These are phyloP conservation scores for Meteorus cinctellus DNA, from an alignment of 2,888 invertebrate species.

Conservation along the genomic window DNA sequence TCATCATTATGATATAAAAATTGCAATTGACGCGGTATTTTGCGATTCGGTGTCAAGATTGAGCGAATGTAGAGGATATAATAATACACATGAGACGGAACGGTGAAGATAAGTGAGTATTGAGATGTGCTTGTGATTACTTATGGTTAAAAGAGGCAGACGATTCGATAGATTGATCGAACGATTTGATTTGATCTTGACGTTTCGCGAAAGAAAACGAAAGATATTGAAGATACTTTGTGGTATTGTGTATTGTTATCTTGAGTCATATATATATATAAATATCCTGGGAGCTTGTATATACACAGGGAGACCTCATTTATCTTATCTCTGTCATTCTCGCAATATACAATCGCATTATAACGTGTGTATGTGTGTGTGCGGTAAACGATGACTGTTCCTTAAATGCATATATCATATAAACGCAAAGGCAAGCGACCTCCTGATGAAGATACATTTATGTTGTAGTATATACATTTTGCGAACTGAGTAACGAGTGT, in stretches of 20 bases:
- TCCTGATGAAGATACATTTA: not conserved
- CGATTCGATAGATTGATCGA: slow-evolving; percentile 18
- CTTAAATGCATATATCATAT: not conserved
- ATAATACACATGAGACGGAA: slow-evolving; percentile 29
- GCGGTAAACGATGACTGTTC: not conserved
- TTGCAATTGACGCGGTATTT: not conserved
- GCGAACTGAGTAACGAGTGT: not conserved
- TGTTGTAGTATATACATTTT: not conserved
- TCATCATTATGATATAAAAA: not conserved
- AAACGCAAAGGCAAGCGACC: not conserved
- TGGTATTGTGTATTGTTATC: not conserved
- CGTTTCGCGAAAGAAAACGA: not conserved
- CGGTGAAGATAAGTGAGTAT: slow-evolving; percentile 18
- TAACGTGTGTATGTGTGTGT: not conserved
- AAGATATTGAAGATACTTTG: not conserved
- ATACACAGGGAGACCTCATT: slow-evolving; percentile 28
- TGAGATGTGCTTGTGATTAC: slow-evolving; percentile 13
- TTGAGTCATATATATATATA: not conserved
- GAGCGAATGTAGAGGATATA: not conserved
- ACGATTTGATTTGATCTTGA: slow-evolving; percentile 37
- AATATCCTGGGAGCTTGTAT: not conserved
- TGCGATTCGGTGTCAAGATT: slow-evolving; percentile 31
- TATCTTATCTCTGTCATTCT: slow-evolving; percentile 38
- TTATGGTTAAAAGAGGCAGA: slow-evolving; percentile 1
- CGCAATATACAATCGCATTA: not conserved